Evolutionary conservation across 2,113 vertebrate species (phyloP), one percentile per base, ranked within the genome.

Genomic region (Dromaius novaehollandiae): DNA sequence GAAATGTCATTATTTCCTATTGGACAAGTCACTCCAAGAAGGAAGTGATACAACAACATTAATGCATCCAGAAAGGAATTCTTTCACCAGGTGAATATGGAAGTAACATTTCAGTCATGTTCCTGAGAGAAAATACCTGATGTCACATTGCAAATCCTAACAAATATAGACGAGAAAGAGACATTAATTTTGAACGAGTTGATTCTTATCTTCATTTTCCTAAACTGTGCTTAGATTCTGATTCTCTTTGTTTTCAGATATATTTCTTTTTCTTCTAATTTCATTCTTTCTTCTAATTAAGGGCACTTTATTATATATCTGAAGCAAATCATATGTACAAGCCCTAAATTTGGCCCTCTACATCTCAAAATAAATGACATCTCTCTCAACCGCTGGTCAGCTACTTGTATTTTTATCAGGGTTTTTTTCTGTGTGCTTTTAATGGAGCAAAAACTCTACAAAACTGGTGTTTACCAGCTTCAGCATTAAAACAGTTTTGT

Each of bases 321-420:
- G 38, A 77, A 82, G 65, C 2, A 53, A 79, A n/a, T n/a, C n/a
- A n/a, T n/a, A n/a, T n/a, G 2, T 86, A 20, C 9, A 0, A 61
- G 55, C 10, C 38, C 8, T 60, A 70, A 58, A 55, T 17, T 32
- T 25, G 13, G 1, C 5, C 8, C 7, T 17, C 1, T 8, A 24
- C 20, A 9, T 56, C 19, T 58, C 34, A 58, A 76, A 83, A 38
- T 16, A 70, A 40, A 9, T 24, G 2, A 26, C 42, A 77, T 9
- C 6, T 1, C 6, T 68, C 42, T 73, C 30, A 38, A 13, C 69
- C 0, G 12, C 14, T 26, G 2, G 56, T 6, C 11, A 24, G 10
- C 4, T 36, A 48, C 14, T 24, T 46, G 11, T 40, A 6, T 22
- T 84, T 8, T 74, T 60, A 53, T 15, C 6, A 91, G 17, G 3